Conservation (phyloP, 2,797 vertebrate species). For the Muscicapa striata region DNA sequence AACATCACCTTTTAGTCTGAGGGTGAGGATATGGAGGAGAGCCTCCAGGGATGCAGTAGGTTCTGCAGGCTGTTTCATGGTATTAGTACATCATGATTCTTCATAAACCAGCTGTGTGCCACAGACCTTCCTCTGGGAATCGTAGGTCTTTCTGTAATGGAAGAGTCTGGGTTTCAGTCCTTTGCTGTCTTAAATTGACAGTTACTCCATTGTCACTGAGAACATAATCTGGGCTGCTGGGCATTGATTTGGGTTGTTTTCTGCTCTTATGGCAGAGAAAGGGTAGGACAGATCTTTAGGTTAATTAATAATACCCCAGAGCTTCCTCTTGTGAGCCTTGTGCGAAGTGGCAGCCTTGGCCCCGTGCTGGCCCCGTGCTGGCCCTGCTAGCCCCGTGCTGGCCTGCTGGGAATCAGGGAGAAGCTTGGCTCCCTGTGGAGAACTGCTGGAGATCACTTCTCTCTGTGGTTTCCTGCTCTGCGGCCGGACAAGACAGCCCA, state of each 20-base stretch:
- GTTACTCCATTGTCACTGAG: neutral
- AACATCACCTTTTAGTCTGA: neutral
- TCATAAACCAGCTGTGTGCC: fast-evolving
- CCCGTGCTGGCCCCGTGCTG: neutral
- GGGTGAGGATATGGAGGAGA: neutral
- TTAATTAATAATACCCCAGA: neutral
- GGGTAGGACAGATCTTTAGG: neutral
- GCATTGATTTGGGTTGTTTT: neutral
- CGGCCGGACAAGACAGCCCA: neutral
- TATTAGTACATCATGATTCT: neutral
- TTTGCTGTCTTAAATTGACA: neutral
- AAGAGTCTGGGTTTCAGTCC: neutral
- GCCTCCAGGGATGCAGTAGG: neutral
- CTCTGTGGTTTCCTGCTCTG: neutral
- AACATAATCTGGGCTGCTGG: neutral
- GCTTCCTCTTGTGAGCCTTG: neutral
- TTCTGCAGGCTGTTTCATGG: neutral
- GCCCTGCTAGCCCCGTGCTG: neutral
- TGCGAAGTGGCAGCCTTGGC: neutral
- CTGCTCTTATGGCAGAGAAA: neutral
- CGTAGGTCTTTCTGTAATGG: neutral
- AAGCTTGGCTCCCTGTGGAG: neutral
- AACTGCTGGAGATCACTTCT: neutral
- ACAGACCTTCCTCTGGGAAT: neutral
- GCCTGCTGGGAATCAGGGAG: neutral